Evolutionary conservation across 2,888 invertebrate species (phyloP), one percentile per base, ranked within the genome.

Genomic region (Tetanocera ferruginea): DNA sequence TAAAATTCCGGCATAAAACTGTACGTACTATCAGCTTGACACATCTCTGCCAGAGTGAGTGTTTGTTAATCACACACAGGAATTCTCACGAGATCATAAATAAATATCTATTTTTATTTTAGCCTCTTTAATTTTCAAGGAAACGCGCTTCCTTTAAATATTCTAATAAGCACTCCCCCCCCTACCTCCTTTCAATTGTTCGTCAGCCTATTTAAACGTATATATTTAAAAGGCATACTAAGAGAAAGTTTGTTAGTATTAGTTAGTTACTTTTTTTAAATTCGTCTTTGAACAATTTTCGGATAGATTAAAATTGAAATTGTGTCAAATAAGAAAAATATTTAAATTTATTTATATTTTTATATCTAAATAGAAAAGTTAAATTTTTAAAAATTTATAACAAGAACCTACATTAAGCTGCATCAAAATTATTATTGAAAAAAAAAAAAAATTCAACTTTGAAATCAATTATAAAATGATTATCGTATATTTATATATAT

Each of bases 241-340:
- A 51, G 25, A 51, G 25, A 31, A 31, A 34, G 51, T 52, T 8
- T 17, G 31, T 70, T 55, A 70, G 70, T 52, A 28, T 70, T 74
- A 77, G 76, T 76, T 55, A 62, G 60, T 43, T 78, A 72, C 71
- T 77, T 72, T 28, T 64, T 70, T 74, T 57, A 66, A 73, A 79
- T 31, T 19, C 17, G 71, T 60, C 70, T 34, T 23, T 62, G 37
- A 43, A 55, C 51, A 43, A 72, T 66, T 57, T 49, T 37, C 17
- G 55, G 31, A 23, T 64, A 71, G 57, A 67, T 57, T 37, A 52
- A 57, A 43, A 57, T 64, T 64, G 2, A 64, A 64, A 64, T 64
- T 34, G 64, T 64, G 64, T 64, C 64, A 64, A 64, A 64, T 60
- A 28, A 60, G 25, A 60, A 28, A 52, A 60, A 25, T 9, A 60